These are phyloP conservation scores for Drosophila pachea DNA, from an alignment of 1,140 invertebrate species.

Conservation along the genomic window DNA sequence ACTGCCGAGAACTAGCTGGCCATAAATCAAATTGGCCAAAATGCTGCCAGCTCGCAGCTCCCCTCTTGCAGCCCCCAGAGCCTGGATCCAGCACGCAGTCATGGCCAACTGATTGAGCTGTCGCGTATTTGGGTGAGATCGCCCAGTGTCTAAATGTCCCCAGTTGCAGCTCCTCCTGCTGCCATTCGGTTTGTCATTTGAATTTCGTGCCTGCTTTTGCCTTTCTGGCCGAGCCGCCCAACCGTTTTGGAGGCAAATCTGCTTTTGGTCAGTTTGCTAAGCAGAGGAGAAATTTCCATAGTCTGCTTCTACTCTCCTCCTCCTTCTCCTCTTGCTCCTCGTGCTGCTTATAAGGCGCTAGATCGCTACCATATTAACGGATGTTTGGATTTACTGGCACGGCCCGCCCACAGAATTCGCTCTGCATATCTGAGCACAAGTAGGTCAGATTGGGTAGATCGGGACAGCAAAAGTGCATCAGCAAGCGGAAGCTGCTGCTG, in stretches of 20 bases:
- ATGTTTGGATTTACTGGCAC: constrained; percentile 60
- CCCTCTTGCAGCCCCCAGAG: no score
- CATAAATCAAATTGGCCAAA: constrained; percentile 72
- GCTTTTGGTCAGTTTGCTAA: constrained; percentile 24
- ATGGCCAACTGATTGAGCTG: constrained; percentile 75
- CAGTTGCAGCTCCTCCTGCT: constrained; percentile 2
- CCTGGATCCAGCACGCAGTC: constrained; percentile 59
- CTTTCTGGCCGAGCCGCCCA: constrained; percentile 45
- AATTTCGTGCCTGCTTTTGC: constrained; percentile 52
- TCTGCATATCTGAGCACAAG: constrained; percentile 14
- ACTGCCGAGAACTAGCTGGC: constrained; percentile 51
- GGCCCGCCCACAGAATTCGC: constrained; percentile 54
- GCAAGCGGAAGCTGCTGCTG: constrained; percentile 35
- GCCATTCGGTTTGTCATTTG: constrained; percentile 52
- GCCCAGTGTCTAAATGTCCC: constrained; percentile 57
- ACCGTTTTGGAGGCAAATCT: constrained; percentile 37
- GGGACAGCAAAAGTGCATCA: constrained; percentile 41
- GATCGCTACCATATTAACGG: constrained; percentile 53
- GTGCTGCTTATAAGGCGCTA: constrained; percentile 51
- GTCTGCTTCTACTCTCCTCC: constrained; percentile 28
- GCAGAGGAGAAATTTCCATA: constrained; percentile 61
- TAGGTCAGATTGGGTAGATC: constrained; percentile 31
- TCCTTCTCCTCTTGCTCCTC: no score
- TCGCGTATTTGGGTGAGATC: constrained; percentile 73
- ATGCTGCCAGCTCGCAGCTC: constrained; percentile 20